phyloP scores from a whole-genome alignment of 1,140 invertebrate species.

The Phymastichus coffea region DNA sequence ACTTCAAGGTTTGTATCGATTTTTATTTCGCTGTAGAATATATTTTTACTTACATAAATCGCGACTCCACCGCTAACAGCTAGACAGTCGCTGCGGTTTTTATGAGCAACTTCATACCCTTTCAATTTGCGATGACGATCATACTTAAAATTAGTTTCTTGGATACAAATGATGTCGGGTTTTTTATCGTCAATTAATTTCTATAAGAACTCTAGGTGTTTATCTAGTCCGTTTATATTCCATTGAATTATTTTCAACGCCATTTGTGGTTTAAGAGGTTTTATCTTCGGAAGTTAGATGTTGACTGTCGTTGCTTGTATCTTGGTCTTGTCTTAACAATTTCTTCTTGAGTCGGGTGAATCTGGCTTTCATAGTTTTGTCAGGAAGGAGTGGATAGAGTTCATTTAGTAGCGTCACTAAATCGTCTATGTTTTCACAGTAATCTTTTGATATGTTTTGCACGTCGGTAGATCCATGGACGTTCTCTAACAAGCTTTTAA shows the following conservation, averaged over 20 bases:
- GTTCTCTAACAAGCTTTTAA: too few relatives aligned
- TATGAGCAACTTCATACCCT: background rate
- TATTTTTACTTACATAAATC: conserved; percentile 5
- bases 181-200: conserved; percentile 6
- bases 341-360: too few relatives aligned
- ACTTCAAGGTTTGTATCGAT: conserved; percentile 11
- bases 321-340: too few relatives aligned
- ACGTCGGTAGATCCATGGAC: too few relatives aligned
- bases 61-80: conserved; percentile 20
- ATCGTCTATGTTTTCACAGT: too few relatives aligned
- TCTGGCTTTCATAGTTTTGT: too few relatives aligned
- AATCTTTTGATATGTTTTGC: too few relatives aligned
- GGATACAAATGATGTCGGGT: conserved; percentile 4
- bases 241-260: conserved; percentile 17
- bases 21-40: background rate
- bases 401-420: too few relatives aligned
- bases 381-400: too few relatives aligned
- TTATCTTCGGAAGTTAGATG: background rate
- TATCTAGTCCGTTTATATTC: conserved; percentile 22
- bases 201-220: conserved; percentile 13
- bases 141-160: conserved; percentile 29
- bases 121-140: background rate
- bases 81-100: conserved; percentile 7
- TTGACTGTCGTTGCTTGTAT: too few relatives aligned
- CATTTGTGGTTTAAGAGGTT: too few relatives aligned